These are phyloP conservation scores for Sylvilagus bachmani DNA, from an alignment of 2,113 vertebrate genomes.

Conservation along the genomic window DNA sequence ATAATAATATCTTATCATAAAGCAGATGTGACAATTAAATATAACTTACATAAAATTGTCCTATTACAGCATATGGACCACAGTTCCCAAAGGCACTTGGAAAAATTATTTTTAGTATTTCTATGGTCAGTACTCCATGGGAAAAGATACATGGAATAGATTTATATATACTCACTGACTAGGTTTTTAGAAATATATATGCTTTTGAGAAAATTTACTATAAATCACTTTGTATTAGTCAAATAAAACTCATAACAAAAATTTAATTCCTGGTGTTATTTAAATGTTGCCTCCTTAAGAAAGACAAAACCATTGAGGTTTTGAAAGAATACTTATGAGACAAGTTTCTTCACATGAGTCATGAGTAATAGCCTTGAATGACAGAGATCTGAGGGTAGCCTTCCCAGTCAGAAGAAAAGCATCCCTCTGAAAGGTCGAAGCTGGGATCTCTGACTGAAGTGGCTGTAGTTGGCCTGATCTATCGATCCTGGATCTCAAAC, in stretches of 20 bases:
- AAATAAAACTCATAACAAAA: neutral
- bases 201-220: neutral
- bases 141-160: neutral
- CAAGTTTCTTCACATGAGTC: neutral
- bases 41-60: neutral
- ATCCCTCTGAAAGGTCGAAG: neutral
- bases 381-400: neutral
- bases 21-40: neutral
- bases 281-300: neutral
- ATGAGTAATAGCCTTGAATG: neutral
- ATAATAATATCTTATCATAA: neutral
- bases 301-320: neutral
- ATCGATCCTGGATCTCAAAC: neutral
- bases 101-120: neutral
- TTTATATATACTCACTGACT: neutral
- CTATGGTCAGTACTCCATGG: neutral
- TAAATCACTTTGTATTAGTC: neutral
- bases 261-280: neutral
- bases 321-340: neutral
- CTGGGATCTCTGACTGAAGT: neutral
- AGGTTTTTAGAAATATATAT: neutral
- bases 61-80: neutral
- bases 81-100: neutral
- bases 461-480: too few species aligned
- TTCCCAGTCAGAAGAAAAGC: neutral